Base-by-base conservation (phyloP, 1,140 invertebrate genomes). In the Zeugodacus cucurbitae region DNA sequence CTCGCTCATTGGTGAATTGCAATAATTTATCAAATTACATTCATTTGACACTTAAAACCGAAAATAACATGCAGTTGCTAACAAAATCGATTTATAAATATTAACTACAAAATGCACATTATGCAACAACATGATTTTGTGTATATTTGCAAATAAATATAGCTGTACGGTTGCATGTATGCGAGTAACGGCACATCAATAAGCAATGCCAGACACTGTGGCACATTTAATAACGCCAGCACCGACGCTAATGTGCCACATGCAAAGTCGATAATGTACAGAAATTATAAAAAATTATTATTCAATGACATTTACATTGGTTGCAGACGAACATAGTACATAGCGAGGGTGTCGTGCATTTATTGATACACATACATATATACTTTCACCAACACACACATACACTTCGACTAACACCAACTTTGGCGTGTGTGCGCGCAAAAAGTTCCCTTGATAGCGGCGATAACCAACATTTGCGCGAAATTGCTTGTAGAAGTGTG, bases 231-330 rank as follows among this genome's bases (percentile, higher is more conserved):
- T 82, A 82, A 48, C 41, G 41, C 74, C 20, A 82, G 10, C 41
- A 26, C 41, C 44, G 44, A 48, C 41, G 74, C 1, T 86, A 86
- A 86, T 86, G 85, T 86, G 85, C 44, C n/a, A 82, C 85, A 86
- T 59, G 57, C 57, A 86, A 86, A 86, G 57, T 26, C 85, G 85
- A 86, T 86, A 86, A 86, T 86, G 85, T 86, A 22, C 32, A 34
- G 26, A 86, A 86, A 86, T 86, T 86, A 86, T 86, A 58, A 34
- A 59, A 86, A 86, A 86, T 86, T 86, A 86, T 86, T 86, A 86
- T 86, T 34, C 85, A 86, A 86, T 86, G 85, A 86, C 85, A 86
- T 86, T 86, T 86, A 86, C 85, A 59, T 58, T 86, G 85, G 48
- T 37, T 44, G 22, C 74, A 82, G 74, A 48, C 44, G 34, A 26